Evolutionary conservation across 1,140 invertebrate genomes (phyloP), one percentile per base, ranked within the genome.

Genomic region (Lasioglossum albipes): DNA sequence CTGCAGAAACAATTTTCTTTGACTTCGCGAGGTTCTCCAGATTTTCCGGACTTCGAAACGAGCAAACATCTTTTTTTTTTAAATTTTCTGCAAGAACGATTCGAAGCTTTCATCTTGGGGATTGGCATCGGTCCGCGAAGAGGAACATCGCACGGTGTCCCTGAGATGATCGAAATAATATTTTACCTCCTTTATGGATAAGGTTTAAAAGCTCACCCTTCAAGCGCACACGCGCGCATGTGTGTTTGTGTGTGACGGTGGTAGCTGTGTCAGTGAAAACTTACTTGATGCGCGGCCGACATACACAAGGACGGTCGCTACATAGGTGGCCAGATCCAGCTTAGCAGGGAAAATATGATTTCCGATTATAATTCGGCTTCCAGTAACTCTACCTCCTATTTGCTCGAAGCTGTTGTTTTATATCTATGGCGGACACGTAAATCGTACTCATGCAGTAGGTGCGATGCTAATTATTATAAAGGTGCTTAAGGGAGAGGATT

Each of bases 351-450:
- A 89, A 90, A 90, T 87, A 89, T 84, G 87, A 89, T 84, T 87
- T 90, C 89, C 90, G 87, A 89, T 90, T 90, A 90, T 88, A 90
- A 90, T 82, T 89, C 84, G 84, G 83, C 82, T 82, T 89, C 88
- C 82, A 79, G 84, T 83, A 89, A 85, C 76, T 86, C 87, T 88
- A 84, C 64, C 84, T 88, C 84, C 84, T 86, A 87, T 71, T 85
- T 87, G 80, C 81, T 85, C 79, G 86, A 81, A 84, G 83, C 86
- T 87, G 85, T 78, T 83, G 80, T 85, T 79, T 88, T 88, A 88
- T 84, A 85, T 88, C 86, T 87, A 87, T 79, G 77, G 79, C 83
- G 79, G 77, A 87, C 79, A 85, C 79, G 84, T 85, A 85, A 85
- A 85, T 85, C 83, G 84, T 85, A 85, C 74, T 84, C 84, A 85